Evolutionary conservation across 2,113 vertebrate species (phyloP).

Genomic region (Micromys minutus): DNA sequence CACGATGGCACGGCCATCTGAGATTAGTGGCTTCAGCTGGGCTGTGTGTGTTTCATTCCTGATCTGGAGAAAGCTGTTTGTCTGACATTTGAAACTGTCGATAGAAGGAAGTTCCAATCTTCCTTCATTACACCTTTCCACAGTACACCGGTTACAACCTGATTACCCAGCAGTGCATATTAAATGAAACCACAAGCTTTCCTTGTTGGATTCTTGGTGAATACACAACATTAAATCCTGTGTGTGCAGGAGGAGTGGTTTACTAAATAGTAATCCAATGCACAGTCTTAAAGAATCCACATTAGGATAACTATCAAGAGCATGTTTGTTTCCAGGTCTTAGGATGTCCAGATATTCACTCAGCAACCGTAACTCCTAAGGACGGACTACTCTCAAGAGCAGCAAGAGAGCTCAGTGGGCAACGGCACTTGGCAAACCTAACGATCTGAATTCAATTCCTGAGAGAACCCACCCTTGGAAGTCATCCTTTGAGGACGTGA

Average conservation of each 20-base stretch:
- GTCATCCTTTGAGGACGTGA: neutral
- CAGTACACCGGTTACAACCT: neutral
- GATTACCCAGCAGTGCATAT: neutral
- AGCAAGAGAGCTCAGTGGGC: neutral
- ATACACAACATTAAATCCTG: neutral
- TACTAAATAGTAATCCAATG: slow-evolving; percentile 14
- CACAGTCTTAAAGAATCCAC: neutral
- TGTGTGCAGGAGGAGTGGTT: neutral
- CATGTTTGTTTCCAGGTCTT: neutral
- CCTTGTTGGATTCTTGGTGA: neutral
- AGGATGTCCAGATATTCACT: slow-evolving; percentile 4
- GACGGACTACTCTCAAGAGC: neutral
- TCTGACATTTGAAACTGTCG: neutral
- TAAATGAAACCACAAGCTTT: slow-evolving; percentile 6
- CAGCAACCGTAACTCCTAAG: neutral
- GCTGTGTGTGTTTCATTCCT: neutral
- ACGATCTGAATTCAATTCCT: neutral
- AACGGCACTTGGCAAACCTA: neutral
- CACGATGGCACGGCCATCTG: neutral
- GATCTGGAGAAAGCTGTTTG: neutral
- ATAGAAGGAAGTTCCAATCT: neutral
- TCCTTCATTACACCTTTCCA: neutral
- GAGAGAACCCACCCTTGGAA: neutral
- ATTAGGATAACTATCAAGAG: neutral
- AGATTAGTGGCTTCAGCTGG: neutral